Evolutionary conservation across 2,888 invertebrate genomes (phyloP).

Genomic region (Limulus polyphemus): DNA sequence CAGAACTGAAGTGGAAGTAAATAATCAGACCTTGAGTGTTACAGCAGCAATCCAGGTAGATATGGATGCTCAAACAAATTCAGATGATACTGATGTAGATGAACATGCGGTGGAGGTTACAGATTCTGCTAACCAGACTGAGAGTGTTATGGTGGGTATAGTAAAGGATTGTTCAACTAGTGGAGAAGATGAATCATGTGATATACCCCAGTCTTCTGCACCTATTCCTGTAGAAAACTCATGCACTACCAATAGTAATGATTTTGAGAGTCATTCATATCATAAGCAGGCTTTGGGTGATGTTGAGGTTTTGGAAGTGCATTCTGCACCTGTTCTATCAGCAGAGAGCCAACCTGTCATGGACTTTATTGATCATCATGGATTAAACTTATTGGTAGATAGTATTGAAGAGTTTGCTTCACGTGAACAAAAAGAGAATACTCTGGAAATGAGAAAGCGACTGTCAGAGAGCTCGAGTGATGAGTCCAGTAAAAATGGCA

Average conservation of each 20-base stretch:
- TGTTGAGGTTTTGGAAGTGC: too few species aligned
- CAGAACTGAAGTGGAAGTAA: too few species aligned
- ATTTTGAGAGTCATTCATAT: background rate
- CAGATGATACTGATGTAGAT: constrained; percentile 18
- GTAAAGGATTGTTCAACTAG: constrained; percentile 5
- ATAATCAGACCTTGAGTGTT: constrained; percentile 42
- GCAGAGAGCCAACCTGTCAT: constrained; percentile 23
- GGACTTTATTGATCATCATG: constrained; percentile 35
- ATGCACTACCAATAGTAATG: too few species aligned
- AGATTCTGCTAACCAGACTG: constrained; percentile 22
- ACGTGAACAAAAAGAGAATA: constrained; percentile 1
- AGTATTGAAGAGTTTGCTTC: constrained; percentile 59
- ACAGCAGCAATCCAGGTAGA: constrained; percentile 39
- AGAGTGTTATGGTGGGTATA: constrained; percentile 4
- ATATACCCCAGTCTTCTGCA: too few species aligned
- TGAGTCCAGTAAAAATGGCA: too few species aligned
- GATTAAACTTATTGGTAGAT: constrained; percentile 66
- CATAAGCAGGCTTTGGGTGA: too few species aligned
- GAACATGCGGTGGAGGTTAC: constrained; percentile 16
- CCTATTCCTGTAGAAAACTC: too few species aligned
- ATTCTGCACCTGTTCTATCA: constrained; percentile 15
- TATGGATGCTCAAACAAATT: constrained; percentile 20
- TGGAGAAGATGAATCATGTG: constrained; percentile 3
- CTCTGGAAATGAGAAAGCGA: background rate
- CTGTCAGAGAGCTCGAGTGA: background rate